phyloP scores from a whole-genome alignment of 2,888 invertebrate genomes.

The Apodemia duryi region DNA sequence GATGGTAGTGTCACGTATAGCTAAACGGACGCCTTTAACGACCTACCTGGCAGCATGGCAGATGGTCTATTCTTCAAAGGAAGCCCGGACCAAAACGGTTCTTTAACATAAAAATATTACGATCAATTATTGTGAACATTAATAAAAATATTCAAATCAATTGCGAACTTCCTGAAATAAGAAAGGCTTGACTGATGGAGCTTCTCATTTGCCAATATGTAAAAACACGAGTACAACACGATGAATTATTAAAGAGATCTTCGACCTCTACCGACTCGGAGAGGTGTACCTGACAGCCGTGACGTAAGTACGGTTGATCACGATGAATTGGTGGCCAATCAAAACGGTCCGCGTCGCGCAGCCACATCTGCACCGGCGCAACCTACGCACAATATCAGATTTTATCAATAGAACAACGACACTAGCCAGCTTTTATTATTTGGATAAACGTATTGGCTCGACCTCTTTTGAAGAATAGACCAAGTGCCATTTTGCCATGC shows the following conservation, averaged over 20 bases:
- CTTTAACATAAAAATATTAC: too few species aligned
- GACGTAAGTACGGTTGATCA: not conserved
- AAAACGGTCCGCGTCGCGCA: not conserved
- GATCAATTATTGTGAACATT: too few species aligned
- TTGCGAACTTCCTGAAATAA: not conserved
- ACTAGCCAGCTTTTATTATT: too few species aligned
- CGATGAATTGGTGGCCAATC: not conserved
- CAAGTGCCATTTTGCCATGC: too few species aligned
- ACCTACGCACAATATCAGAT: not conserved
- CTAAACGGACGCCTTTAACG: too few species aligned
- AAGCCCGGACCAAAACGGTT: too few species aligned
- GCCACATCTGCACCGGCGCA: conserved; percentile 1
- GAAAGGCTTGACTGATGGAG: not conserved
- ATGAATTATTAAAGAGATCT: not conserved
- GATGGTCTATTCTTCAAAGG: too few species aligned
- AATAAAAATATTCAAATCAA: not conserved
- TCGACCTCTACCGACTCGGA: not conserved
- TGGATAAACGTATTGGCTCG: too few species aligned
- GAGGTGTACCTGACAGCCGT: not conserved
- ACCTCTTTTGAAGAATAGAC: too few species aligned
- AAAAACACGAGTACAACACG: not conserved
- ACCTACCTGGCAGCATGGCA: too few species aligned
- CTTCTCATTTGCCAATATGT: not conserved
- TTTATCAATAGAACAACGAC: not conserved
- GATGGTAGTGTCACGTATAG: too few species aligned